Evolutionary conservation across 1,140 invertebrate genomes (phyloP), one percentile per base, ranked within the genome.

Genomic region (Plutomurus gul): DNA sequence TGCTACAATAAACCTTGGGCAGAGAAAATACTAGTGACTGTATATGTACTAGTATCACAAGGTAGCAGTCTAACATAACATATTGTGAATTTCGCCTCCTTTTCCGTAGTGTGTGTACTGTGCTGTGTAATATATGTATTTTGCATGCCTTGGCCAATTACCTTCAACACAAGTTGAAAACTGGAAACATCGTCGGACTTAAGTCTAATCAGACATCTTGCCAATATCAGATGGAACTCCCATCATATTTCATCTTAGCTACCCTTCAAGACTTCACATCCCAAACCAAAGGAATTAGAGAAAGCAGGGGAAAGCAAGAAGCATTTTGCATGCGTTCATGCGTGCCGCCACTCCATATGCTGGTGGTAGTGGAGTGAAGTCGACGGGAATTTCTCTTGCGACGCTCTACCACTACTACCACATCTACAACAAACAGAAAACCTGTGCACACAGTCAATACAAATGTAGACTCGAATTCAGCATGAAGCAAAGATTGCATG

Each of bases 161-260:
- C 18, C 36, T 37, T 43, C 36, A 72, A 72, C 70, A 43, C 36
- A 43, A 39, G 40, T 40, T 72, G 70, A 43, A 43, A 72, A 40
- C 70, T 72, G 70, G 40, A 72, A 72, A 65, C 56, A 65, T 65
- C 56, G 56, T 65, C 56, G 30, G 56, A 65, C 56, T n/a, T 65
- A 33, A 30, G 56, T 65, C 56, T 65, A 75, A 79, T 74, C 77
- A 79, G 71, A 72, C 77, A 75, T 75, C 65, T 79, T 79, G 77
- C 71, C 77, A 79, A 79, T 79, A 79, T 79, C 77, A 79, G 77
- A 79, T 79, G 77, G 56, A 79, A 72, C 37, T 40, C 71, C 51
- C 46, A 75, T 79, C 77, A 79, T 79, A 79, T 79, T 79, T 79
- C 77, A 79, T 79, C 39, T 30, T 56, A 25, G 20, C n/a, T n/a